Percentiles rank a stretch among this genome's conserved stretches.
Conservation (phyloP, 2,888 invertebrate species). For the Poecilobothrus nobilitatus region DNA sequence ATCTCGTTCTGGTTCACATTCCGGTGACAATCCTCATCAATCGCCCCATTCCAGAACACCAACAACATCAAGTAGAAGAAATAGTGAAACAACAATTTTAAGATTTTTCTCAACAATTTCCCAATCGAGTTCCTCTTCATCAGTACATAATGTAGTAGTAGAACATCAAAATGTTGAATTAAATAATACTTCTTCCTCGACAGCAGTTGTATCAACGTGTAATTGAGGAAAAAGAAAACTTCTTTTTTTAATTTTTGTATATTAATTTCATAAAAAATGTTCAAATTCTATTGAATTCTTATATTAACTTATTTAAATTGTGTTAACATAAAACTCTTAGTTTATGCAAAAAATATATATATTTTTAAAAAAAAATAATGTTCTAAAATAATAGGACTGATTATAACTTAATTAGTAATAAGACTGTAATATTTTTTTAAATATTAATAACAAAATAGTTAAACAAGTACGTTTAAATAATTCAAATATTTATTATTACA, state of each 20-base stretch:
- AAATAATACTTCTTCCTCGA: constrained; percentile 2
- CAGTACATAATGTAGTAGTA: constrained; percentile 16
- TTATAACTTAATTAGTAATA: not conserved
- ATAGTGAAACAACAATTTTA: constrained; percentile 40
- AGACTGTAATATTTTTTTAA: not conserved
- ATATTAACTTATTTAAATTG: not conserved
- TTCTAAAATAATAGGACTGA: not conserved
- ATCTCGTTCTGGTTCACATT: constrained; percentile 29
- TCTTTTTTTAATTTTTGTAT: not conserved
- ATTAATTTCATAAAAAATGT: not conserved
- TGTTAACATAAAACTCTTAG: not conserved
- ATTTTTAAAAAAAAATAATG: not conserved
- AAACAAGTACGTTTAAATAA: too few species aligned
- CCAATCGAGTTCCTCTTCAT: constrained; percentile 21
- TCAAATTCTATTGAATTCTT: not conserved
- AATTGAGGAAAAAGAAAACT: constrained; percentile 7
- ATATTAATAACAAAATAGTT: not conserved
- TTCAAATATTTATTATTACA: not conserved
- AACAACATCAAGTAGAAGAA: constrained; percentile 39
- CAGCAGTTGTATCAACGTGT: not conserved
- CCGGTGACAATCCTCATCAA: constrained; percentile 24
- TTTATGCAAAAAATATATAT: not conserved
- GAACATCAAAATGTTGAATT: constrained; percentile 12
- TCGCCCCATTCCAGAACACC: constrained; percentile 34
- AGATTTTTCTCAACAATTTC: constrained; percentile 39